Base-by-base conservation (phyloP, 2,113 vertebrate species). In the Hippocampus abdominalis region DNA sequence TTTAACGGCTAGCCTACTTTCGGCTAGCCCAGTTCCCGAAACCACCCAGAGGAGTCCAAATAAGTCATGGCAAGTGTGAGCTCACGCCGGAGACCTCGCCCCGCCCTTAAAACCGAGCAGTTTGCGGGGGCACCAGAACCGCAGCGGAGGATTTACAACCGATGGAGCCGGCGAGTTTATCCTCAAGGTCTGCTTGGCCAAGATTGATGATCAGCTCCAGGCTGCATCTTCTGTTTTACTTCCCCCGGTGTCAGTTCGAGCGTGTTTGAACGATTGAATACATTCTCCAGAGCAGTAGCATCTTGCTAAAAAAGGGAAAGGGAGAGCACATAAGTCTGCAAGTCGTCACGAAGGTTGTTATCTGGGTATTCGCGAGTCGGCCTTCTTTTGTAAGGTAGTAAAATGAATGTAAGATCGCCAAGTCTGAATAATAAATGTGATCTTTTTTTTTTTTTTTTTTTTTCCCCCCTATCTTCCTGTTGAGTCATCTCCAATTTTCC, bases 261-360 rank as follows among this genome's bases (percentile, higher is more conserved):
- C 88, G 90, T 91, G 76, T 40, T 84, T 78, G 76, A 59, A 66
- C 74, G 80, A 75, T 76, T 81, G 72, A 88, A 86, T 81, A 89
- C 86, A 89, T 81, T 90, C 76, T 80, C 81, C 90, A 89, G 85
- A 88, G 85, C 86, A 46, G 80, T 3, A 73, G 75, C 80, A 70
- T 74, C 77, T 87, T 72, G 69, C 89, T 92, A 91, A 91, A 92
- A 91, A 92, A 91, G 90, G 89, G 66, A 81, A 87, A 78, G 87
- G 71, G 81, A 74, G 78, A 61, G 65, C 69, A 70, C 42, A 16
- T 39, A 65, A 76, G 80, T 67, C 84, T 90, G 84, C 78, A 78
- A 87, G 81, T 86, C 81, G 79, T 91, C 86, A 84, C 79, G 77
- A 62, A 75, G 29, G 72, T 63, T 82, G 66, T 86, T 82, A 84